Evolutionary conservation across 2,888 invertebrate genomes (phyloP).

Genomic region (Dione juno): DNA sequence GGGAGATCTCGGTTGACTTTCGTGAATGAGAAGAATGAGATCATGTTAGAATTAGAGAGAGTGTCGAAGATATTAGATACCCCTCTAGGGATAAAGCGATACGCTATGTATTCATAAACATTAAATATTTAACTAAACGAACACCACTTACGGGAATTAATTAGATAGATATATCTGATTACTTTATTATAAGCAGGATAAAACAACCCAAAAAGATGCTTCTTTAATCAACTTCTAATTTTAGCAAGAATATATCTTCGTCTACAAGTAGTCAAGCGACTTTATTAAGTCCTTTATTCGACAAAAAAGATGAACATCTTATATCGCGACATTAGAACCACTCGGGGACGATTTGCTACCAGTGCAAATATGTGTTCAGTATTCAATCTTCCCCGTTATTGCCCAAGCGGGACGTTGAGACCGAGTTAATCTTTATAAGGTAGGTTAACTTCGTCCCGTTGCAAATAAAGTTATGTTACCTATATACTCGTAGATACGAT

Average conservation of each 20-base stretch:
- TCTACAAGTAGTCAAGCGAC: constrained; percentile 7
- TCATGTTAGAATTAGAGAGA: too few relatives aligned
- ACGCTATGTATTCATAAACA: too few relatives aligned
- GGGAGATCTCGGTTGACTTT: too few relatives aligned
- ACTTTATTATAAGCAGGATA: too few relatives aligned
- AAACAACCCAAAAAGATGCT: too few relatives aligned
- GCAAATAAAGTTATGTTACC: constrained; percentile 34
- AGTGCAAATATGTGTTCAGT: constrained; percentile 52
- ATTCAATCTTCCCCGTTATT: constrained; percentile 51
- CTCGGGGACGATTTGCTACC: constrained; percentile 49
- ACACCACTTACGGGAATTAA: too few relatives aligned
- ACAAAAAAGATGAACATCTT: constrained; percentile 41
- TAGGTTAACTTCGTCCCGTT: constrained; percentile 41
- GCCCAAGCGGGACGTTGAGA: constrained; percentile 46
- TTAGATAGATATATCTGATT: too few relatives aligned
- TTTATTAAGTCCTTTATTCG: constrained; percentile 32
- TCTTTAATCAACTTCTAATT: not conserved
- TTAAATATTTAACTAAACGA: too few relatives aligned
- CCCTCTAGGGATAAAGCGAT: too few relatives aligned
- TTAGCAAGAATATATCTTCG: not conserved
- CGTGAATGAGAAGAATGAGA: too few relatives aligned
- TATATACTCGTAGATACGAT: constrained; percentile 4
- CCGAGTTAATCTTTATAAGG: constrained; percentile 46
- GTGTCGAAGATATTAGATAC: too few relatives aligned
- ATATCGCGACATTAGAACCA: constrained; percentile 46